These are phyloP conservation scores for Gadus macrocephalus DNA, from an alignment of 2,113 vertebrate genomes.

Conservation along the genomic window DNA sequence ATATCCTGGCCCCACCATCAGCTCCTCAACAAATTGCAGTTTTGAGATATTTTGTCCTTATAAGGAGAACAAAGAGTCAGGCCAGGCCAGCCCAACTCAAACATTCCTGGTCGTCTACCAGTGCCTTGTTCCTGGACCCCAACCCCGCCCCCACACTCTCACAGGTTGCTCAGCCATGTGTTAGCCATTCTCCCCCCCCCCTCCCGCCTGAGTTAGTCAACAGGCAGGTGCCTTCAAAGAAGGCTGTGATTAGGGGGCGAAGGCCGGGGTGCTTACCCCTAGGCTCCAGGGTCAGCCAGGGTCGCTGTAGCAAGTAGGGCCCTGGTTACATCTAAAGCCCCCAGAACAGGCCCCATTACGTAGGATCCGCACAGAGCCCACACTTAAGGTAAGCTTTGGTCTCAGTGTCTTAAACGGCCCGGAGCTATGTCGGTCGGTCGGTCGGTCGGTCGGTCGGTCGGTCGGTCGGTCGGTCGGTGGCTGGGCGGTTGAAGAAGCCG, in stretches of 20 bases:
- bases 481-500: not conserved
- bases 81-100: constrained; percentile 49
- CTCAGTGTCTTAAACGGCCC: not conserved
- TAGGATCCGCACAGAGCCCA: not conserved
- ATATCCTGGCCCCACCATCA: constrained; percentile 20
- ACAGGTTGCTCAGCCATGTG: constrained; percentile 60
- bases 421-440: not conserved
- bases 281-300: constrained; percentile 30
- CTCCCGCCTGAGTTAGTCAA: constrained; percentile 46
- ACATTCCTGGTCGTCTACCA: constrained; percentile 61
- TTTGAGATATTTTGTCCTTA: constrained; percentile 54
- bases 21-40: constrained; percentile 42
- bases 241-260: constrained; percentile 31
- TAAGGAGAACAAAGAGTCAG: constrained; percentile 52
- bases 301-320: not conserved
- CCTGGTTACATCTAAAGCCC: not conserved
- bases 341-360: no score
- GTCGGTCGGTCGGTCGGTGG: not conserved
- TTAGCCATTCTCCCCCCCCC: constrained; percentile 60
- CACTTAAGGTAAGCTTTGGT: not conserved
- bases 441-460: no score
- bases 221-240: constrained; percentile 55
- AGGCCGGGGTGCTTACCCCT: constrained; percentile 24
- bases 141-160: not conserved
- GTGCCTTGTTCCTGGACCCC: constrained; percentile 38